Conservation (phyloP, 2,888 invertebrate species). For the Dynastes maya region DNA sequence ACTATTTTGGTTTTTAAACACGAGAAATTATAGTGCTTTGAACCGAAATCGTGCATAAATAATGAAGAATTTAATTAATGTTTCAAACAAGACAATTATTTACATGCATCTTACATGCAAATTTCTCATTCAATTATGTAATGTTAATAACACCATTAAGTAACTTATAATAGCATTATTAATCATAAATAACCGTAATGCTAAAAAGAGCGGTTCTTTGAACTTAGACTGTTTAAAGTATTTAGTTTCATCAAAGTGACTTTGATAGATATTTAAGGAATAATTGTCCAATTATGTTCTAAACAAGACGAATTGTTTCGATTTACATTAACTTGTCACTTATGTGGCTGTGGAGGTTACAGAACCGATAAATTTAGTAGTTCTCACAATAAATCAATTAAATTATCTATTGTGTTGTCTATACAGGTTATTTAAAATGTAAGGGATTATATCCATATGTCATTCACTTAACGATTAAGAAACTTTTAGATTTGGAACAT, state of each 20-base stretch:
- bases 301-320: background rate
- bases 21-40: conserved; percentile 13
- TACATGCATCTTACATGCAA: conserved; percentile 1
- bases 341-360: background rate
- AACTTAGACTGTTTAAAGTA: background rate
- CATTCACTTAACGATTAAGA: no score
- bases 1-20: background rate
- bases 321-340: background rate
- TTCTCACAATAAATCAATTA: background rate
- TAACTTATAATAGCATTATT: background rate
- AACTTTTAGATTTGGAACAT: no score
- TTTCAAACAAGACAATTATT: background rate
- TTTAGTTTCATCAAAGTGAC: background rate
- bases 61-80: background rate
- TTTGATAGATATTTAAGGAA: background rate
- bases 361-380: background rate
- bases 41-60: background rate
- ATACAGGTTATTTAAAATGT: background rate
- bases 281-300: background rate
- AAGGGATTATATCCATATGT: no score
- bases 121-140: background rate
- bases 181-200: background rate
- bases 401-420: background rate
- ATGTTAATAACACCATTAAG: background rate
- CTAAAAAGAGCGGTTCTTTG: background rate